phyloP scores from a whole-genome alignment of 2,888 invertebrate genomes.

The Antheraea assamensis region DNA sequence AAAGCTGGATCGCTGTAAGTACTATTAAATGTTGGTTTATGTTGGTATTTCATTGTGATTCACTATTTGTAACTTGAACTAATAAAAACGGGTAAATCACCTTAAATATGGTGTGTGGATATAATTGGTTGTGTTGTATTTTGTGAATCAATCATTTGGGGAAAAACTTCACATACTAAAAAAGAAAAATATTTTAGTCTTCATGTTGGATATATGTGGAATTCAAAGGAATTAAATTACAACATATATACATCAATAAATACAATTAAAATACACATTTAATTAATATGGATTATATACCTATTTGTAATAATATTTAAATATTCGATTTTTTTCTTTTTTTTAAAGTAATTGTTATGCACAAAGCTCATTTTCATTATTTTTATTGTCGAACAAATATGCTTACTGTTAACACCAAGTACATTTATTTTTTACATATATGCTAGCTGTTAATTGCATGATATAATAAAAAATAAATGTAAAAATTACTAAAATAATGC shows the following conservation, averaged over 20 bases:
- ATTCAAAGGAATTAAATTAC: too few species aligned
- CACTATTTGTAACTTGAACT: conserved; percentile 8
- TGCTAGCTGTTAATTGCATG: conserved; percentile 1
- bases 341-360: neutral
- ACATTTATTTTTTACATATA: neutral
- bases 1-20: conserved; percentile 93
- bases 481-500: neutral
- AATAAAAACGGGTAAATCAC: neutral
- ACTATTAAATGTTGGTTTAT: conserved; percentile 22
- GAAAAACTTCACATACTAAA: neutral
- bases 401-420: neutral
- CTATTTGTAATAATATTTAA: neutral
- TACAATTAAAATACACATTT: neutral
- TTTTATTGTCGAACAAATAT: neutral
- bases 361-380: neutral
- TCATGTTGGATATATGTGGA: too few species aligned
- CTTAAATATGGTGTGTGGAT: neutral
- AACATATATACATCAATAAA: neutral
- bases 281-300: neutral
- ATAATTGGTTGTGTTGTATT: conserved; percentile 10
- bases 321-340: neutral
- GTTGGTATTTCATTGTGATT: neutral
- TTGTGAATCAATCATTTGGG: conserved; percentile 11
- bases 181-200: too few species aligned
- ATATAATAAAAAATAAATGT: neutral